Evolutionary conservation across 2,797 vertebrate species (phyloP).

Genomic region (Lepus townsendii): DNA sequence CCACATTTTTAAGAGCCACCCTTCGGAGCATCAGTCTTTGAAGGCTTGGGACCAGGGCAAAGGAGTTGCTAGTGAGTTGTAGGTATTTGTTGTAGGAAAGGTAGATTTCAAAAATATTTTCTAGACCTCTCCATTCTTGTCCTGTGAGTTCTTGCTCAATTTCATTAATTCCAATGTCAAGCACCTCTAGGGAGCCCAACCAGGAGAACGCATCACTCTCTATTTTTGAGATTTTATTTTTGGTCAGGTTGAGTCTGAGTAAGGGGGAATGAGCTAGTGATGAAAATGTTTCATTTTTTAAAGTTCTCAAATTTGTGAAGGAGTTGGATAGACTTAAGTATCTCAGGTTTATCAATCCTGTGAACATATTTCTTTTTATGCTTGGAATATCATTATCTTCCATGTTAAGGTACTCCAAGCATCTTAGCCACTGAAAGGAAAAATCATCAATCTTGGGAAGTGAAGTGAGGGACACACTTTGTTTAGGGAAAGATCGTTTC

Average conservation of each 20-base stretch:
- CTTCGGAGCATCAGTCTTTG: slow-evolving; percentile 91
- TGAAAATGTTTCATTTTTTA: slow-evolving; percentile 92
- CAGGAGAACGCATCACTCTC: slow-evolving; percentile 90
- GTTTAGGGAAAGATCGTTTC: slow-evolving; percentile 88
- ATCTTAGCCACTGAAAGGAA: slow-evolving; percentile 91
- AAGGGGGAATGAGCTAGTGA: slow-evolving; percentile 93
- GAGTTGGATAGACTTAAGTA: slow-evolving; percentile 92
- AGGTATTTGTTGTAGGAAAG: slow-evolving; percentile 92
- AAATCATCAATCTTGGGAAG: slow-evolving; percentile 91
- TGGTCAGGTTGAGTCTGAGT: slow-evolving; percentile 92
- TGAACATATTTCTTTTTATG: slow-evolving; percentile 91
- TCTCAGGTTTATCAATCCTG: slow-evolving; percentile 91
- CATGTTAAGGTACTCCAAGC: slow-evolving; percentile 92
- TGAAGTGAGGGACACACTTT: slow-evolving; percentile 53
- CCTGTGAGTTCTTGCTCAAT: slow-evolving; percentile 94
- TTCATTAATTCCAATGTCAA: slow-evolving; percentile 94
- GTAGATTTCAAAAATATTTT: slow-evolving; percentile 90
- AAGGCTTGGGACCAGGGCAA: slow-evolving; percentile 90
- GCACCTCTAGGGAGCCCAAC: slow-evolving; percentile 90
- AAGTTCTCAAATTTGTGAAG: slow-evolving; percentile 86
- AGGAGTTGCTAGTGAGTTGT: slow-evolving; percentile 90
- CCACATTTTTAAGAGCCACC: slow-evolving; percentile 88
- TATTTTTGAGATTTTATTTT: slow-evolving; percentile 89
- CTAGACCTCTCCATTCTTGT: slow-evolving; percentile 93
- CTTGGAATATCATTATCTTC: slow-evolving; percentile 88